Evolutionary conservation across 2,113 vertebrate genomes (phyloP), one percentile per base, ranked within the genome.

Genomic region (Rattus rattus): DNA sequence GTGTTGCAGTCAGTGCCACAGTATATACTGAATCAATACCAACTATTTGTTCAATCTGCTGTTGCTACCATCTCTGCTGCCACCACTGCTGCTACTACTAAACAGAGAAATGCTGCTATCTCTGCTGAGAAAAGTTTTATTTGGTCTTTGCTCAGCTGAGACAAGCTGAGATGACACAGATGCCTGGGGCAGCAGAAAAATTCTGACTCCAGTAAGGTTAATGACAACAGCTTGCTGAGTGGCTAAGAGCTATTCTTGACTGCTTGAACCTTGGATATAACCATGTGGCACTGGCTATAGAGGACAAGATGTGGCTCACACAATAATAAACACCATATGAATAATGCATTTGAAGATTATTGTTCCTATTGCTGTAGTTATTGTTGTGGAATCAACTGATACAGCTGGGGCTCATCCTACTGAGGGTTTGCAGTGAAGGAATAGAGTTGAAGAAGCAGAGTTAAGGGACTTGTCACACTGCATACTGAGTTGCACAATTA

Each of bases 1-100:
- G 98, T 97, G 97, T 97, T 93, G 97, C 92, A 94, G 97, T 17
- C 98, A 85, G 98, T 98, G 98, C 98, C 99, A 98, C 99, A 99
- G 98, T 98, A 98, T 98, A 30, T 99, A 98, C 99, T 99, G 99
- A 99, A 98, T 98, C 98, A 99, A 99, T 99, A 98, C 99, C 98
- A 99, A 99, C 98, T 99, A 92, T 98, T 59, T 98, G 88, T 98
- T 99, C 99, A 98, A 99, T 99, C 97, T 98, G 98, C 98, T 98
- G 97, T 98, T 99, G 99, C 98, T 99, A 99, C 96, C 96, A 24
- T 12, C n/a, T 20, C 70, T 73, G 7, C 36, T 39, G 7, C 36
- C n/a, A 43, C 39, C 13, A 43, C 43, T 49, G 75, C 13, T 61
- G 54, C 36, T 83, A 22, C n/a, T 98, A 98, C 92, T 97, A 98